These are phyloP conservation scores for Lichenostomus cassidix DNA, from an alignment of 2,113 vertebrate species.

Conservation along the genomic window DNA sequence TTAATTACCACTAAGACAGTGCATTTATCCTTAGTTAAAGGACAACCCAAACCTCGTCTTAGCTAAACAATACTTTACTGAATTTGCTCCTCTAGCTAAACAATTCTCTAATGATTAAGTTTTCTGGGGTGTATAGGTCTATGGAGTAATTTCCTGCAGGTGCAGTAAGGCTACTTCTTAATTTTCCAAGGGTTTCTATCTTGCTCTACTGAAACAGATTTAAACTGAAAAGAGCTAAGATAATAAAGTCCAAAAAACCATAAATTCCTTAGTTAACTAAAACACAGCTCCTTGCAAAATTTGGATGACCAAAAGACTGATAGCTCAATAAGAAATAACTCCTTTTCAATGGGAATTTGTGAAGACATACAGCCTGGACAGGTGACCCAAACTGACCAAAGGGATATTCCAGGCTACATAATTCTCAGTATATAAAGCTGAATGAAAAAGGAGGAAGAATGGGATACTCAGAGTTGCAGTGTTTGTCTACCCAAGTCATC, in stretches of 20 bases:
- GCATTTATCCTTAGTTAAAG: not conserved
- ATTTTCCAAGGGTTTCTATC: not conserved
- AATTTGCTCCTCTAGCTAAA: not conserved
- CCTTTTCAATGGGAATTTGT: not conserved
- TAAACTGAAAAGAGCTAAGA: not conserved
- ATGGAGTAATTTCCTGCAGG: not conserved
- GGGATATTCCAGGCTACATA: not conserved
- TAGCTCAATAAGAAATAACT: not conserved
- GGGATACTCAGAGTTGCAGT: not conserved
- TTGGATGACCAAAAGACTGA: not conserved
- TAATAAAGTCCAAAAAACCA: not conserved
- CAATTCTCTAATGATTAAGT: not conserved
- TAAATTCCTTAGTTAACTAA: not conserved
- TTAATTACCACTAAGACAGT: not conserved
- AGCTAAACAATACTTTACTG: not conserved
- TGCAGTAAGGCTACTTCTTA: not conserved
- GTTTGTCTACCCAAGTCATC: not conserved
- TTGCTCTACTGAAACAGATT: not conserved
- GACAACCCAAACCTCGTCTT: not conserved
- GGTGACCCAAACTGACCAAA: not conserved
- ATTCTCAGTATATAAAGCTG: not conserved
- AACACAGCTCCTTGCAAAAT: not conserved
- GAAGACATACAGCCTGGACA: not conserved
- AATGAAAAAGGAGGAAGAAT: not conserved
- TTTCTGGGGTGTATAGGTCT: not conserved